Conservation (phyloP, 2,797 vertebrate species). For the Sitta carolinensis region DNA sequence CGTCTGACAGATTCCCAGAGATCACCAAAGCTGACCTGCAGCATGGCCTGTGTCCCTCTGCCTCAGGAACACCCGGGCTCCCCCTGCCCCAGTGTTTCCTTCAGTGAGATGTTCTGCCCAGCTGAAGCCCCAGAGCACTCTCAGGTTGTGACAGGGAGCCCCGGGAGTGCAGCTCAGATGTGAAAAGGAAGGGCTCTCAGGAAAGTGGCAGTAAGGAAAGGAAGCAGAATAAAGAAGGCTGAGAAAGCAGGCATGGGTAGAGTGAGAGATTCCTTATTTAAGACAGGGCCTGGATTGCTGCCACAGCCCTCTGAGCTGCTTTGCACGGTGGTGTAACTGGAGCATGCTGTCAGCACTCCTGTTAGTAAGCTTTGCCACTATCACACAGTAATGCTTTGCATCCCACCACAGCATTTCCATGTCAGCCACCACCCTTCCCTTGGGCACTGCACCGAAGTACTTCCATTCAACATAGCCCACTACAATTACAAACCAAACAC, state of each 20-base stretch:
- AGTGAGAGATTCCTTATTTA: background rate
- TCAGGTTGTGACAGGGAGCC: background rate
- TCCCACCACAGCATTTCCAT: background rate
- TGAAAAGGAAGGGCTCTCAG: background rate
- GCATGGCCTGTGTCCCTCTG: background rate
- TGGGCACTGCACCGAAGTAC: background rate
- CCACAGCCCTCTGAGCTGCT: background rate
- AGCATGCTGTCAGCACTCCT: background rate
- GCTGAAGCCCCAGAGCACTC: background rate
- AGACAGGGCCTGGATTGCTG: background rate
- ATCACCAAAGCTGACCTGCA: background rate
- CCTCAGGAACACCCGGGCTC: background rate
- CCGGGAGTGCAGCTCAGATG: background rate
- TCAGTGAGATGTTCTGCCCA: background rate
- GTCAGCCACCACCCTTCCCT: background rate
- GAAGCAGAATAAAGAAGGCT: background rate
- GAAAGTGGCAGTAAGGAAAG: background rate
- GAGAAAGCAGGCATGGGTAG: background rate
- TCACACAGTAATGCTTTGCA: background rate
- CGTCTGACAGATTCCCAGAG: background rate
- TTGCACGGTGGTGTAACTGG: background rate
- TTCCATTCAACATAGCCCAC: background rate
- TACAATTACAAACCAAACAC: background rate
- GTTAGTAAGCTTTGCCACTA: background rate
- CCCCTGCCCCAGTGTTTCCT: rapidly evolving